A percentile compares a stretch with the other conserved stretches of the same genome.
Evolutionary conservation across 2,888 invertebrate genomes (phyloP).

Genomic region (Sphecodes monilicornis): DNA sequence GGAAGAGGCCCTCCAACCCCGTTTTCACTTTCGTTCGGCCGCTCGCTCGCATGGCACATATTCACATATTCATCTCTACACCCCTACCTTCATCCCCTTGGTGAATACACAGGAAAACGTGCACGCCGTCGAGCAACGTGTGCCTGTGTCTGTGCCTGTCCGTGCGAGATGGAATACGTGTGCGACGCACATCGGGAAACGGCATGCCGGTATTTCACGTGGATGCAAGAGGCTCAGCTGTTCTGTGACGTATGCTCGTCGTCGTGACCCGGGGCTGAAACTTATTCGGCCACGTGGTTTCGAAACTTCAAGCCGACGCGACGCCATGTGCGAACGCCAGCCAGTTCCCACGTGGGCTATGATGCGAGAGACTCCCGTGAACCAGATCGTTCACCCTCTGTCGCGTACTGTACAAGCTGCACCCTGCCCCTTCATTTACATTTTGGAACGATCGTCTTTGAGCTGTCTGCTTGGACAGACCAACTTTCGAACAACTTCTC

Average conservation of each 20-base stretch:
- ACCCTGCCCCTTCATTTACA: not conserved
- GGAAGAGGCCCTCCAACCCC: constrained; percentile 75
- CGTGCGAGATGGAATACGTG: constrained; percentile 14
- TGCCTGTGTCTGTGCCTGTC: not conserved
- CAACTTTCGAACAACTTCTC: not conserved
- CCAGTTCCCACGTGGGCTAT: constrained; percentile 3
- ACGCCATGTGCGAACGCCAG: constrained; percentile 5
- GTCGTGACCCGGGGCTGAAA: constrained; percentile 60
- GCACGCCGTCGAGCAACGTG: not conserved
- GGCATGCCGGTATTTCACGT: constrained; percentile 64
- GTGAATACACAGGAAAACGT: constrained; percentile 49
- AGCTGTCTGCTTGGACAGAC: not conserved
- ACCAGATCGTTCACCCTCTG: constrained; percentile 16
- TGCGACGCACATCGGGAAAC: constrained; percentile 20
- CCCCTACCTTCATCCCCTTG: constrained; percentile 64
- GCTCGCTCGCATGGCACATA: constrained; percentile 78
- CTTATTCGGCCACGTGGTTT: constrained; percentile 73
- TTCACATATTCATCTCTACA: constrained; percentile 77
- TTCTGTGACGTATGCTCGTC: constrained; percentile 70
- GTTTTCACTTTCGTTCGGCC: constrained; percentile 80
- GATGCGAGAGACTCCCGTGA: not conserved
- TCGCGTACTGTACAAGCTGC: not conserved
- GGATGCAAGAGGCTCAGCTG: constrained; percentile 74
- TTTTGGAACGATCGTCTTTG: not conserved
- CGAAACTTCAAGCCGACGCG: constrained; percentile 35